Evolutionary conservation across 2,797 vertebrate genomes (phyloP).

Genomic region (Hyperoplus immaculatus): DNA sequence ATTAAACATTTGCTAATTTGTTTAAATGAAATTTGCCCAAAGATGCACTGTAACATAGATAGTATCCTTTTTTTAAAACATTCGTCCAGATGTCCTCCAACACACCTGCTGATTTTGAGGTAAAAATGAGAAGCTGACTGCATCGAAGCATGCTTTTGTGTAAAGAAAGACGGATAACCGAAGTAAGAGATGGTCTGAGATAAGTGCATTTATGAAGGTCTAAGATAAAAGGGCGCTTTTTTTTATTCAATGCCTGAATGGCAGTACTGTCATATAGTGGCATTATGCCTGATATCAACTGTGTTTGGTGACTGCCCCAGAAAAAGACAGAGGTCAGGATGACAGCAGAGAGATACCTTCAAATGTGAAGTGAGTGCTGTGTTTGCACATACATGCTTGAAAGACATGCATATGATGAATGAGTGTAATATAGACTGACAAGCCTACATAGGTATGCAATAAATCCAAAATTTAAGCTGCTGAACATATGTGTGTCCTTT

Average conservation of each 20-base stretch:
- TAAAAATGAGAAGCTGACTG: constrained; percentile 37
- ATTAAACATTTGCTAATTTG: constrained; percentile 31
- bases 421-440: constrained; percentile 71
- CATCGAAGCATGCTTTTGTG: constrained; percentile 63
- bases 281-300: constrained; percentile 35
- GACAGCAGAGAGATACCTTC: constrained; percentile 50
- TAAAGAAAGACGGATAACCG: constrained; percentile 25
- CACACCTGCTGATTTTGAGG: constrained; percentile 42
- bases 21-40: constrained; percentile 39
- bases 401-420: constrained; percentile 57
- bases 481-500: constrained; percentile 55
- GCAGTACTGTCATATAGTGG: constrained; percentile 5
- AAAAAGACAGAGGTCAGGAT: constrained; percentile 53
- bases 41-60: constrained; percentile 58
- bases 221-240: constrained; percentile 25
- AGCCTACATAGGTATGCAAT: constrained; percentile 75
- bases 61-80: constrained; percentile 45
- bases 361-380: constrained; percentile 66
- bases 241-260: constrained; percentile 31
- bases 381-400: constrained; percentile 73
- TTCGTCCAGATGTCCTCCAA: constrained; percentile 50
- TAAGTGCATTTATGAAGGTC: constrained; percentile 56
- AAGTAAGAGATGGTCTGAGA: constrained; percentile 75
- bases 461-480: constrained; percentile 78
- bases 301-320: constrained; percentile 38